Conservation (phyloP, 2,113 vertebrate genomes). For the Phoxinus phoxinus region DNA sequence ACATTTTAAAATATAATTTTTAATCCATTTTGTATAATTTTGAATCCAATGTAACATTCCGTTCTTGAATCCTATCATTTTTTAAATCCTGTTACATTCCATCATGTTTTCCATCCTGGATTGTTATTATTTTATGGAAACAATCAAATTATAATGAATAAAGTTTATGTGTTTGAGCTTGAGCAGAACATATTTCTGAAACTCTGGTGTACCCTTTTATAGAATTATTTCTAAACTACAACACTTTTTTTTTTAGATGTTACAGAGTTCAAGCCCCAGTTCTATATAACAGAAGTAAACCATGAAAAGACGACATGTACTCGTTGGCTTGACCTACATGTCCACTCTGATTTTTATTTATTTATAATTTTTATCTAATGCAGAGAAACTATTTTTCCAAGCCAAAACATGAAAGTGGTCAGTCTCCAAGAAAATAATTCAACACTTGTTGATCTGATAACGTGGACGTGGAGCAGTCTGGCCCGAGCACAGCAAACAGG, state of each 20-base stretch:
- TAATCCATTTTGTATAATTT: too few relatives aligned
- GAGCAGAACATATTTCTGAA: neutral
- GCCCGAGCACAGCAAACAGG: neutral
- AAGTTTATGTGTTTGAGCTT: neutral
- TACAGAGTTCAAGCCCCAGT: neutral
- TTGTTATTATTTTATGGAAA: neutral
- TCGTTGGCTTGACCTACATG: neutral
- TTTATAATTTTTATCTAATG: constrained; percentile 16
- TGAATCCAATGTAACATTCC: too few relatives aligned
- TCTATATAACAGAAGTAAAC: neutral
- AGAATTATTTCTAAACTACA: neutral
- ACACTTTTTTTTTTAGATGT: neutral
- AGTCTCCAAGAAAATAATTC: constrained; percentile 61
- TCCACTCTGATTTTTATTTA: constrained; percentile 43
- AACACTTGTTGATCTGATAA: constrained; percentile 54
- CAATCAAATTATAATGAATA: neutral
- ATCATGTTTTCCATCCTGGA: too few relatives aligned
- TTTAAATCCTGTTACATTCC: too few relatives aligned
- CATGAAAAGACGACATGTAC: neutral
- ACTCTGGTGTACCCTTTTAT: neutral
- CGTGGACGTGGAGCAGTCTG: constrained; percentile 16
- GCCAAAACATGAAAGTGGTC: constrained; percentile 41
- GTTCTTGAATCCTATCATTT: too few relatives aligned
- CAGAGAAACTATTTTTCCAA: constrained; percentile 52
- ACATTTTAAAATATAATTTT: too few relatives aligned